Percentiles rank a stretch among this genome's conserved stretches.
Conservation (phyloP, 2,888 invertebrate genomes). For the Campoplex capitator region DNA sequence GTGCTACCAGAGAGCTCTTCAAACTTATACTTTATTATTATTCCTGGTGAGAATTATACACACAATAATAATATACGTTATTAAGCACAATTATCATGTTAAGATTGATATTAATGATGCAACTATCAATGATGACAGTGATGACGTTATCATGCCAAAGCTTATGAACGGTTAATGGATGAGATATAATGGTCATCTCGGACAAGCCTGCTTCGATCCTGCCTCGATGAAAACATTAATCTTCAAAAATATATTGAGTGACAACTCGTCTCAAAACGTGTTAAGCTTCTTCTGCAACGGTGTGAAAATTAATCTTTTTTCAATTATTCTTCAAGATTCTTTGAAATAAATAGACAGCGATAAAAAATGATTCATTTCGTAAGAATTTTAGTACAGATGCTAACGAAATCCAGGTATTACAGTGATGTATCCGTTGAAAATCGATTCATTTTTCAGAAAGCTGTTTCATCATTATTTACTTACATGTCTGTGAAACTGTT, state of each 20-base stretch:
- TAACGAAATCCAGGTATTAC: too few relatives aligned
- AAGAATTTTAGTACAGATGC: too few relatives aligned
- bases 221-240: constrained; percentile 32
- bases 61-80: constrained; percentile 3
- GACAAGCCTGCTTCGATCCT: background rate
- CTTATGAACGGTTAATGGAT: constrained; percentile 6
- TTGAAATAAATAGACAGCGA: background rate
- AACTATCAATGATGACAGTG: background rate
- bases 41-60: background rate
- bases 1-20: background rate
- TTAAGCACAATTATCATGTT: constrained; percentile 3
- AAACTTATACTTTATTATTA: background rate
- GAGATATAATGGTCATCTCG: constrained; percentile 9
- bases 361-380: background rate
- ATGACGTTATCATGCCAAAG: constrained; percentile 11
- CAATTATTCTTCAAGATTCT: background rate
- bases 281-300: background rate
- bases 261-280: background rate
- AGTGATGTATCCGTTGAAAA: too few relatives aligned
- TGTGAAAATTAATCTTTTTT: background rate
- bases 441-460: too few relatives aligned
- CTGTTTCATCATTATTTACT: background rate
- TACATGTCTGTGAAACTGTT: background rate
- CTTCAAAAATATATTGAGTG: constrained; percentile 28
- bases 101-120: constrained; percentile 28